These are phyloP conservation scores for Oreochromis tanganicae DNA, from an alignment of 2,113 vertebrate species.

Conservation along the genomic window DNA sequence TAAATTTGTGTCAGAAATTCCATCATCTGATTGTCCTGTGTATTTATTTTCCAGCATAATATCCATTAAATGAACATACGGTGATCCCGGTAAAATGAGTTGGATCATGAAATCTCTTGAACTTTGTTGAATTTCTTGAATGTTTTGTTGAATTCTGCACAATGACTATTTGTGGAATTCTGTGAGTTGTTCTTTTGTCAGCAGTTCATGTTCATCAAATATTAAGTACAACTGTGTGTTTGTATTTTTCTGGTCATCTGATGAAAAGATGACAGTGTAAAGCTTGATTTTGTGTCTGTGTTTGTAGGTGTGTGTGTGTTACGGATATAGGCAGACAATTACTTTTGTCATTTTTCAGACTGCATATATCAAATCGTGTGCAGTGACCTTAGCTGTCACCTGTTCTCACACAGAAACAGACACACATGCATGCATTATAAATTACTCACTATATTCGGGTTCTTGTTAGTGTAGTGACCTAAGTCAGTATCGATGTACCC, in stretches of 20 bases:
- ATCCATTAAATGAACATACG: not conserved
- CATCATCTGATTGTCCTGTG: not conserved
- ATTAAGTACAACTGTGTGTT: not conserved
- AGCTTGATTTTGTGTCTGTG: not conserved
- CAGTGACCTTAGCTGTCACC: slow-evolving; percentile 40
- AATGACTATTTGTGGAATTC: not conserved
- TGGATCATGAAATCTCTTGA: not conserved
- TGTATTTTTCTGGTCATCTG: not conserved
- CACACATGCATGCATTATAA: slow-evolving; percentile 2
- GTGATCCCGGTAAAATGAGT: not conserved
- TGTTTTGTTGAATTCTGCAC: not conserved
- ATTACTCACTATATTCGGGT: not conserved
- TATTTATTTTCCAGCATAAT: not conserved
- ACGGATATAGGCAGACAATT: slow-evolving; percentile 14
- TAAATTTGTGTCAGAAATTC: not conserved
- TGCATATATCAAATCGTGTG: slow-evolving; percentile 30
- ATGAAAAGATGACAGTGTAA: not conserved
- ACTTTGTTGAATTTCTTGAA: not conserved
- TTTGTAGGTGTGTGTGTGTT: not conserved
- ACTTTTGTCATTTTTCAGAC: slow-evolving; percentile 32
- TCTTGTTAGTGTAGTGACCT: slow-evolving; percentile 28
- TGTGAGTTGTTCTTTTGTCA: not conserved
- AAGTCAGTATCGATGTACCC: not conserved
- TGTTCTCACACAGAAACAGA: not conserved
- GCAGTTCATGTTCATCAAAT: not conserved